A percentile compares a stretch with the other conserved stretches of the same genome.
Conservation (phyloP, 1,140 invertebrate species). For the Drosophila mojavensis region DNA sequence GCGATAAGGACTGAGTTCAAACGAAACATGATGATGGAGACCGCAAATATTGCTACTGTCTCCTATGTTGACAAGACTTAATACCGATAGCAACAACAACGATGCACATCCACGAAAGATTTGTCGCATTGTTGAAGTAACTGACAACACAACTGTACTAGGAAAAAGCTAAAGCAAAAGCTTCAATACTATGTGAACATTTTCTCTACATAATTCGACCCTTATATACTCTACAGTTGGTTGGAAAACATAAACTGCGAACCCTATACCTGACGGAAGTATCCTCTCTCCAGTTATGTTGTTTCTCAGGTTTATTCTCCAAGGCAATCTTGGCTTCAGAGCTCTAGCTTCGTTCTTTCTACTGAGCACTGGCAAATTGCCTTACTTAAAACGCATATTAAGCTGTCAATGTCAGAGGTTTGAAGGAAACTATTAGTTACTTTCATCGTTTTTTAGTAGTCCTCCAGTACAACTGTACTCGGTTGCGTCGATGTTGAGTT, state of each 20-base stretch:
- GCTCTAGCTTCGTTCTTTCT: not conserved
- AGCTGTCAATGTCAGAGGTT: slow-evolving; percentile 1
- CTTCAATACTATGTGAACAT: slow-evolving; percentile 35
- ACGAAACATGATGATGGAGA: slow-evolving; percentile 57
- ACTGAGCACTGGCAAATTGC: not conserved
- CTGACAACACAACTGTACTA: slow-evolving; percentile 51
- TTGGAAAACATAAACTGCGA: no score
- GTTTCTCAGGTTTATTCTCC: no score
- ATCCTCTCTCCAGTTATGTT: no score
- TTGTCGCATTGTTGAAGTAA: slow-evolving; percentile 54
- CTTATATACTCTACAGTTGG: no score
- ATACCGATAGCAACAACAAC: slow-evolving; percentile 19
- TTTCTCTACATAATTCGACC: no score
- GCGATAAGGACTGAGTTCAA: slow-evolving; percentile 30
- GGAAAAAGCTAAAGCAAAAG: slow-evolving; percentile 23
- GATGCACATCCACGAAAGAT: slow-evolving; percentile 42
- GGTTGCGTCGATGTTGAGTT: no score
- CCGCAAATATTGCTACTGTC: slow-evolving; percentile 9
- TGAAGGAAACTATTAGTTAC: not conserved
- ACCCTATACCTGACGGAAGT: no score
- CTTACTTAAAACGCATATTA: not conserved
- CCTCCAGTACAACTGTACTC: no score
- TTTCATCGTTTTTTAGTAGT: no score
- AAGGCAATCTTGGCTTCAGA: no score
- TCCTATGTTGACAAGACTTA: slow-evolving; percentile 7